Percentiles rank a stretch among this genome's conserved stretches.
Evolutionary conservation across 2,888 invertebrate genomes (phyloP).

Genomic region (Sinotaia quadrata): DNA sequence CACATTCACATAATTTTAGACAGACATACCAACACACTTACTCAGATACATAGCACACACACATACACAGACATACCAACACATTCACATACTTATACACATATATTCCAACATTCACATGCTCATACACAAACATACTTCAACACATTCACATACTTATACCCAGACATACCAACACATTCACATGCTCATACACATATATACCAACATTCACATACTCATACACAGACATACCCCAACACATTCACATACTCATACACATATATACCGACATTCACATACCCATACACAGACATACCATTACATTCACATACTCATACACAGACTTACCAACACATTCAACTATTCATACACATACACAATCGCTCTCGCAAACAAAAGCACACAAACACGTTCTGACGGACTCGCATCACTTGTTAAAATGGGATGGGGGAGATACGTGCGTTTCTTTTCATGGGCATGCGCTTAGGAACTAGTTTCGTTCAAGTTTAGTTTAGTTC

Average conservation of each 20-base stretch:
- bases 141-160: not conserved
- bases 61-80: not conserved
- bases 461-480: no score
- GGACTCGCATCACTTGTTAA: no score
- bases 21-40: not conserved
- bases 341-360: no score
- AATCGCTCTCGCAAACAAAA: conserved; percentile 8
- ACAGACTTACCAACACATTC: not conserved
- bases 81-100: not conserved
- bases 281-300: conserved; percentile 1
- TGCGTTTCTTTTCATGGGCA: no score
- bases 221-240: not conserved
- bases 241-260: not conserved
- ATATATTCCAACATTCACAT: not conserved
- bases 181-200: not conserved
- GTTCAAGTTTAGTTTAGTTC: no score
- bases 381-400: no score
- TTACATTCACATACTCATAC: conserved; percentile 6
- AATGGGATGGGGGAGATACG: no score
- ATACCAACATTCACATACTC: not conserved
- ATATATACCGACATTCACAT: no score
- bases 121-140: not conserved
- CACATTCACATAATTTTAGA: no score
- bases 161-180: conserved; percentile 1
- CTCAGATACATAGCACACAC: not conserved